phyloP scores from a whole-genome alignment of 1,140 invertebrate species.

The Pseudomyrmex cubaensis region DNA sequence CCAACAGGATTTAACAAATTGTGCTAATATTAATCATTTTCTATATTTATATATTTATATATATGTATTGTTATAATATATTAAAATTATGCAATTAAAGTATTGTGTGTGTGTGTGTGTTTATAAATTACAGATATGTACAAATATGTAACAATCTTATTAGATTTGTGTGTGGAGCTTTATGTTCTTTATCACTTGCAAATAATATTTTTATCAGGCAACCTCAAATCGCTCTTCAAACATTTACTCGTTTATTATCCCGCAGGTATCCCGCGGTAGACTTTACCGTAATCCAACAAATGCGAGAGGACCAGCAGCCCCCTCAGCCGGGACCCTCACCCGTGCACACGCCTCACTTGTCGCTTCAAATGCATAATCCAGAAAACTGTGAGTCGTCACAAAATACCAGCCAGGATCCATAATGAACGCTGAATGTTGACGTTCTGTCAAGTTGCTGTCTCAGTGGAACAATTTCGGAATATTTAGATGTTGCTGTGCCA shows the following conservation, averaged over 20 bases:
- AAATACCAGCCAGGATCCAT: constrained; percentile 82
- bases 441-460: constrained; percentile 71
- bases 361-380: constrained; percentile 73
- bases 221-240: not conserved
- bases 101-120: too few relatives aligned
- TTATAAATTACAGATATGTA: too few relatives aligned
- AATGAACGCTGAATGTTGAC: constrained; percentile 78
- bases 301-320: constrained; percentile 70
- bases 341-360: constrained; percentile 68
- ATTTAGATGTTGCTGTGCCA: constrained; percentile 74
- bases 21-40: too few relatives aligned
- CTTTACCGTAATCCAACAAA: constrained; percentile 58
- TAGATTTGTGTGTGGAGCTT: too few relatives aligned
- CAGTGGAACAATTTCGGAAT: constrained; percentile 74
- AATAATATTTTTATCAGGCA: constrained; percentile 1
- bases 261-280: constrained; percentile 69
- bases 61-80: too few relatives aligned
- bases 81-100: too few relatives aligned
- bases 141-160: too few relatives aligned
- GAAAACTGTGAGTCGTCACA: constrained; percentile 80
- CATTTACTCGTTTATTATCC: constrained; percentile 30
- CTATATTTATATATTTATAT: too few relatives aligned
- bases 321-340: constrained; percentile 77
- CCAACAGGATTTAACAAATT: not conserved
- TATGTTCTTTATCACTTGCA: not conserved